Evolutionary conservation across 2,888 invertebrate species (phyloP).

Genomic region (Arctia plantaginis): DNA sequence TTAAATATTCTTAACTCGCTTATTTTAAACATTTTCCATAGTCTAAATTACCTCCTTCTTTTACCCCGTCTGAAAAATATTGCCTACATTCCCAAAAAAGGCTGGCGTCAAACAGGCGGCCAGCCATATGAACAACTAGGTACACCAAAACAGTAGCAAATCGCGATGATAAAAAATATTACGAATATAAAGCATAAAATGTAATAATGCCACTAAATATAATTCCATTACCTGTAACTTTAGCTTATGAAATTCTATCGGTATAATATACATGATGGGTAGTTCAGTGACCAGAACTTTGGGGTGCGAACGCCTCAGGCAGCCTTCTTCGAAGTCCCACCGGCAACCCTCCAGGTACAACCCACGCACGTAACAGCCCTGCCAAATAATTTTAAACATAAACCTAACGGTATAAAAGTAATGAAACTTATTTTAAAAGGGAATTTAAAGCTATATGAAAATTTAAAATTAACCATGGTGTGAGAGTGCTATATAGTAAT

Average conservation of each 20-base stretch:
- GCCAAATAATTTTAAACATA: no score
- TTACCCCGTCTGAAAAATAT: no score
- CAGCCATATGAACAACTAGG: no score
- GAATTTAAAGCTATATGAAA: no score
- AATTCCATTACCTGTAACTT: constrained; percentile 89
- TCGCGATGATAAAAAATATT: no score
- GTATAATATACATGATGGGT: constrained; percentile 94
- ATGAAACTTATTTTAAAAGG: no score
- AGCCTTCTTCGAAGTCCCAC: constrained; percentile 91
- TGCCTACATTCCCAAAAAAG: background rate
- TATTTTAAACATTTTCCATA: background rate
- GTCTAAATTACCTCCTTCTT: no score
- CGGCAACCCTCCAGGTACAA: constrained; percentile 95
- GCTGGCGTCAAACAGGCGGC: background rate
- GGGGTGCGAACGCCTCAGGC: constrained; percentile 91
- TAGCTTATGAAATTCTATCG: constrained; percentile 93
- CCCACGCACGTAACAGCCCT: constrained; percentile 93
- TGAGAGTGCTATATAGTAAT: no score
- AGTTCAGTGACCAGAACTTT: constrained; percentile 94
- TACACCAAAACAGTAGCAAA: no score
- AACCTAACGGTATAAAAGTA: no score
- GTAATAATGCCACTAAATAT: background rate
- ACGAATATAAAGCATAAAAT: no score
- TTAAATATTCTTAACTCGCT: background rate
- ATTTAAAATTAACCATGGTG: background rate